Conservation (phyloP, 2,113 vertebrate species). For the Excalfactoria chinensis region DNA sequence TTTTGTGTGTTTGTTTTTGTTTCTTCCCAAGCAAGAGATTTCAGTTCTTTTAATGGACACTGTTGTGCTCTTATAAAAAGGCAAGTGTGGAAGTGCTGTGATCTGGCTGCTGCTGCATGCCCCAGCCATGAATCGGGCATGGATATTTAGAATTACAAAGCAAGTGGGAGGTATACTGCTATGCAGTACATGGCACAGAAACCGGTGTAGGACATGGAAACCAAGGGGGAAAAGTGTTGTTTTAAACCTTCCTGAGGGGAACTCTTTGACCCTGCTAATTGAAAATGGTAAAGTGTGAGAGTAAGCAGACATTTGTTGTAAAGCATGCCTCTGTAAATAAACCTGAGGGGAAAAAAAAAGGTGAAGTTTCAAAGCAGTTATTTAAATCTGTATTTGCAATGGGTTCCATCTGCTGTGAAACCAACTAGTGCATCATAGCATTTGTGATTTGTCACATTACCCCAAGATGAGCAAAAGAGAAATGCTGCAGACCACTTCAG, state of each 20-base stretch:
- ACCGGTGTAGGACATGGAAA: slow-evolving; percentile 29
- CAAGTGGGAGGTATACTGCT: slow-evolving; percentile 40
- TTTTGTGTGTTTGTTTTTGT: accelerated
- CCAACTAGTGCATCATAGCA: background rate
- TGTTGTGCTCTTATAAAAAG: slow-evolving; percentile 17
- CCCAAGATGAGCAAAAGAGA: slow-evolving; percentile 24
- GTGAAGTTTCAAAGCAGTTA: slow-evolving; percentile 52
- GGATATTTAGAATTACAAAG: slow-evolving; percentile 51
- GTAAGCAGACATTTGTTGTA: slow-evolving; percentile 50
- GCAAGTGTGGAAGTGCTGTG: slow-evolving; percentile 41
- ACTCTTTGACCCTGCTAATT: slow-evolving; percentile 66
- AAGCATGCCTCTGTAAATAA: slow-evolving; percentile 39
- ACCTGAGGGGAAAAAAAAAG: background rate
- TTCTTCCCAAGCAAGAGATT: slow-evolving; percentile 8
- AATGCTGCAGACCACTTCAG: slow-evolving; percentile 44
- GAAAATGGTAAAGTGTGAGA: slow-evolving; percentile 67
- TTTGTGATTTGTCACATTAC: slow-evolving; percentile 61
- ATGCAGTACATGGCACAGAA: slow-evolving; percentile 39
- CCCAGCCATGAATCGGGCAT: slow-evolving; percentile 5
- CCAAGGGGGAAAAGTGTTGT: slow-evolving; percentile 44
- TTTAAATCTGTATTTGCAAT: slow-evolving; percentile 40
- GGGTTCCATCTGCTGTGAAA: slow-evolving; percentile 12
- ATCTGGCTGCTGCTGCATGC: slow-evolving; percentile 34
- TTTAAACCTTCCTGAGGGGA: slow-evolving; percentile 64
- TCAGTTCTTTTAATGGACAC: background rate